phyloP scores from a whole-genome alignment of 2,888 invertebrate species.

The Synanthedon andrenaeformis region DNA sequence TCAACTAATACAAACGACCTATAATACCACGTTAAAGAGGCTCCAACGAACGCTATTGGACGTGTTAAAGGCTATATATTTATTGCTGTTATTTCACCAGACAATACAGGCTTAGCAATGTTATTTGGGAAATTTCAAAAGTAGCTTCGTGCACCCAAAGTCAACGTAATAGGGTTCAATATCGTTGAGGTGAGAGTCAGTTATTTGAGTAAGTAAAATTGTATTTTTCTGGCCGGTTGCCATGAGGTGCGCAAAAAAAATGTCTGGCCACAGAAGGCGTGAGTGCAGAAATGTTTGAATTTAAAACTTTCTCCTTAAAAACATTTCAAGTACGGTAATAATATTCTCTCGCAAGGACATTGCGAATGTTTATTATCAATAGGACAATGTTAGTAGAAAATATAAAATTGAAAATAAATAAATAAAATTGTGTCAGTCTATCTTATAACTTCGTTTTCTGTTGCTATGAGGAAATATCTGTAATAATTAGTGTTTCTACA shows the following conservation, averaged over 20 bases:
- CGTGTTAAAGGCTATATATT: conserved; percentile 48
- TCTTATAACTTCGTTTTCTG: no score
- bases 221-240: not conserved
- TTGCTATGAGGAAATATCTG: no score
- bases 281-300: conserved; percentile 43
- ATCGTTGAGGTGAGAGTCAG: no score
- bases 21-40: not conserved
- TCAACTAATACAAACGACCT: not conserved
- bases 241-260: conserved; percentile 30
- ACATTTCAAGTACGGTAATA: not conserved
- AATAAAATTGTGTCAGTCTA: no score
- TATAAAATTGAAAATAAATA: no score
- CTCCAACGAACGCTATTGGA: conserved; percentile 26
- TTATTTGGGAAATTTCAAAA: conserved; percentile 10
- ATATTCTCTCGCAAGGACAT: not conserved
- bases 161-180: not conserved
- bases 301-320: conserved; percentile 23
- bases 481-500: no score
- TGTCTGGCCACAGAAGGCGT: conserved; percentile 43
- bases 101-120: conserved; percentile 37
- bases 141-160: not conserved
- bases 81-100: conserved; percentile 58
- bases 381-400: no score
- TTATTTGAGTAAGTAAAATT: not conserved
- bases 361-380: not conserved